These are phyloP conservation scores for Dasyurus viverrinus DNA, from an alignment of 2,113 vertebrate genomes.

Conservation along the genomic window DNA sequence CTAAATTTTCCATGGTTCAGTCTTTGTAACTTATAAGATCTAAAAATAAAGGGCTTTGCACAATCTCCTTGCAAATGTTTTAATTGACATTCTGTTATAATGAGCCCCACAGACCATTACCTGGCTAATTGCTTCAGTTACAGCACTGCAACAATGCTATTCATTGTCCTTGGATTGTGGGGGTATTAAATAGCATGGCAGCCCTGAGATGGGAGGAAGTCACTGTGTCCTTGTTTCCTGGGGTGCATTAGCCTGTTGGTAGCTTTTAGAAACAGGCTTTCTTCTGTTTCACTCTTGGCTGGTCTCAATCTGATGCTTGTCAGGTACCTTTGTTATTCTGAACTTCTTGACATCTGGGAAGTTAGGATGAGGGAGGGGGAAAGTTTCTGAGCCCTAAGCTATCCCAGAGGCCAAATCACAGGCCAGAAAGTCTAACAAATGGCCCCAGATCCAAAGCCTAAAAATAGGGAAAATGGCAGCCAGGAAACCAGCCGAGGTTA, in stretches of 20 bases:
- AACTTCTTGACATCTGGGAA: conserved; percentile 34
- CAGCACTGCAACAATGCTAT: conserved; percentile 75
- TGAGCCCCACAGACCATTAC: conserved; percentile 81
- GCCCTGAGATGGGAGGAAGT: conserved; percentile 71
- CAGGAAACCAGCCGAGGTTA: neutral
- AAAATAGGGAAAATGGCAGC: neutral
- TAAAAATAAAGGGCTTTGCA: conserved; percentile 62
- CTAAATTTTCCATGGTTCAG: conserved; percentile 67
- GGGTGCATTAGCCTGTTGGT: conserved; percentile 68
- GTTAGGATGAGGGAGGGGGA: neutral
- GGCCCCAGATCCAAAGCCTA: neutral
- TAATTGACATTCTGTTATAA: conserved; percentile 78
- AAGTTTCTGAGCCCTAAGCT: conserved; percentile 25
- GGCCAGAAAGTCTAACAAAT: neutral
- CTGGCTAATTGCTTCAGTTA: conserved; percentile 79
- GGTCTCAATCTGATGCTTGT: conserved; percentile 55
- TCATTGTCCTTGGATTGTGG: conserved; percentile 78
- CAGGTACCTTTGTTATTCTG: conserved; percentile 51
- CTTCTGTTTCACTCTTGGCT: conserved; percentile 69
- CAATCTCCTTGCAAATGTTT: conserved; percentile 76
- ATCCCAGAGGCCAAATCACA: neutral
- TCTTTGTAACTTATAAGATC: conserved; percentile 57
- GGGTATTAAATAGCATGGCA: conserved; percentile 72
- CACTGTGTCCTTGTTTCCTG: conserved; percentile 67
- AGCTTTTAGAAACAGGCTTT: conserved; percentile 69